Evolutionary conservation across 2,113 vertebrate species (phyloP).

Genomic region (Chaetura pelagica): DNA sequence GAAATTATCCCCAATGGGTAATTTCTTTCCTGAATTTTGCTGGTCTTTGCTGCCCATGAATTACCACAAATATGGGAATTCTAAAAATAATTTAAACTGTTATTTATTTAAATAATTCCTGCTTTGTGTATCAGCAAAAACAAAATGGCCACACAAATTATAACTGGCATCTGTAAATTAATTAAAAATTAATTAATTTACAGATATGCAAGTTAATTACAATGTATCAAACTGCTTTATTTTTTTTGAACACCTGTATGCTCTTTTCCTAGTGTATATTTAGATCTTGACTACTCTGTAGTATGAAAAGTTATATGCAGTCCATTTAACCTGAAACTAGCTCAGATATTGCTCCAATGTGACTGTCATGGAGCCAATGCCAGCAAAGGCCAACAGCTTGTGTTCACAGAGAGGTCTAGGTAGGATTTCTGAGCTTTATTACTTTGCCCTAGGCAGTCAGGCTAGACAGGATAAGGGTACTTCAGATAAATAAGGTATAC

Average conservation of each 20-base stretch:
- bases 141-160: background rate
- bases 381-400: background rate
- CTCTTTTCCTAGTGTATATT: background rate
- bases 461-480: background rate
- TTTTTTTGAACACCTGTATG: background rate
- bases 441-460: background rate
- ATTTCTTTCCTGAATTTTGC: background rate
- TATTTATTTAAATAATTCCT: background rate
- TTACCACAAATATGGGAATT: background rate
- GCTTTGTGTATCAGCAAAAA: background rate
- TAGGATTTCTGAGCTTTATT: background rate
- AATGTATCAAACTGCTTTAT: background rate
- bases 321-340: background rate
- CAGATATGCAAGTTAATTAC: background rate
- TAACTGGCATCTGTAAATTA: background rate
- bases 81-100: background rate
- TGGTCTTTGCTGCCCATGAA: background rate
- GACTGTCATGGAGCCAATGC: background rate
- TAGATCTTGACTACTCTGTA: background rate
- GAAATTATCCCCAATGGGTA: background rate
- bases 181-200: too few species aligned
- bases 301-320: background rate
- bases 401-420: background rate
- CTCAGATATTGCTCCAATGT: background rate
- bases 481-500: background rate